These are phyloP conservation scores for Tadarida brasiliensis DNA, from an alignment of 2,797 vertebrate genomes.

Conservation along the genomic window DNA sequence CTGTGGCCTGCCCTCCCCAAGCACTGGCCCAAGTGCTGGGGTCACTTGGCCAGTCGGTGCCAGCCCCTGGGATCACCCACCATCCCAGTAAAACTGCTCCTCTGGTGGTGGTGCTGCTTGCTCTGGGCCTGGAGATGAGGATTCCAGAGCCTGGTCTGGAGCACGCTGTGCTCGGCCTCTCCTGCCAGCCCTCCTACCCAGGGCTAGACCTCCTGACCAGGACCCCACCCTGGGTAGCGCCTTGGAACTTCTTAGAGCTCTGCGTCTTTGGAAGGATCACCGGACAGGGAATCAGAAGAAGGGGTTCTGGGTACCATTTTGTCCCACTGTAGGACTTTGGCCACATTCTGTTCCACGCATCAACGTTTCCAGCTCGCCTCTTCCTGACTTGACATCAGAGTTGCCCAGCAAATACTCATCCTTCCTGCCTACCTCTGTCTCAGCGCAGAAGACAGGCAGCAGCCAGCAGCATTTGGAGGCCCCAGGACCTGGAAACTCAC, in stretches of 20 bases:
- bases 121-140: background rate
- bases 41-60: background rate
- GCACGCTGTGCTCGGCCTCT: rapidly evolving
- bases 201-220: background rate
- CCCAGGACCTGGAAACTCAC: background rate
- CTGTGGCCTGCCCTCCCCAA: background rate
- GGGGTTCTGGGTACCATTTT: rapidly evolving
- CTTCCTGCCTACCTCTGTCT: background rate
- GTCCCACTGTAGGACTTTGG: background rate
- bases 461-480: background rate
- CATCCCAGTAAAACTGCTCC: background rate
- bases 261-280: background rate
- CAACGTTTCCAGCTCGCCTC: background rate
- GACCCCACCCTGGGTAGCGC: background rate
- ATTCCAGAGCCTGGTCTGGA: background rate
- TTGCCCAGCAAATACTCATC: background rate
- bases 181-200: background rate
- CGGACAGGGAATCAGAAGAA: rapidly evolving
- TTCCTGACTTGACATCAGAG: background rate
- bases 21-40: background rate
- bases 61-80: background rate
- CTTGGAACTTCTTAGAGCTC: background rate
- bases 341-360: background rate
- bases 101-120: background rate
- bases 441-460: background rate